Conservation (phyloP, 2,888 invertebrate species). For the Ceramica pisi region DNA sequence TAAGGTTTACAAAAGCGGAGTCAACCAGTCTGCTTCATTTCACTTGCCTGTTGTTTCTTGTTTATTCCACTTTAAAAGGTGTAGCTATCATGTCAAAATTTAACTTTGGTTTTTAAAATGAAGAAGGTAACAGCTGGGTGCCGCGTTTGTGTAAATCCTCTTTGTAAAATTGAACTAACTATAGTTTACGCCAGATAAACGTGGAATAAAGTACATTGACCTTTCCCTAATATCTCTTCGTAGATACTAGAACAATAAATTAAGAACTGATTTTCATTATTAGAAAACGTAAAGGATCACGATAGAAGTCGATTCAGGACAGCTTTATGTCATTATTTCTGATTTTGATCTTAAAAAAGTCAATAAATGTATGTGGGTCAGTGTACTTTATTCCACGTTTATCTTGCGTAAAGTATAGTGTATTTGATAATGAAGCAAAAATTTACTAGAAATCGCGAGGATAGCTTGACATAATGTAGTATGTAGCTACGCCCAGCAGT, state of each 20-base stretch:
- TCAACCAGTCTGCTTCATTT: neutral
- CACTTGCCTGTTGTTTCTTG: slow-evolving; percentile 14
- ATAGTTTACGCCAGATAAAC: no score
- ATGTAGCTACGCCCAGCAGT: neutral
- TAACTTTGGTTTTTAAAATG: neutral
- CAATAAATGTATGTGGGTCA: no score
- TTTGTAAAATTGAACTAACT: neutral
- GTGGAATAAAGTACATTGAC: no score
- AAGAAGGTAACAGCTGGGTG: neutral
- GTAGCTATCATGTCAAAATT: neutral
- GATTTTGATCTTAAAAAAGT: no score
- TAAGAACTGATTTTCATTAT: no score
- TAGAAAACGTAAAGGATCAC: no score
- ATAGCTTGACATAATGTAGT: neutral
- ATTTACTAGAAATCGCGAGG: neutral
- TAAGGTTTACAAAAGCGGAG: neutral
- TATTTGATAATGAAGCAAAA: neutral
- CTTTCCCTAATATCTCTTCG: no score
- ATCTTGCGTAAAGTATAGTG: no score
- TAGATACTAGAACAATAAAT: no score
- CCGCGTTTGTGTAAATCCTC: neutral
- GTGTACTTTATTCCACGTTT: no score
- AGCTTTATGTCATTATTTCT: no score
- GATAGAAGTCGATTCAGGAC: no score
- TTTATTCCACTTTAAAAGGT: neutral